Evolutionary conservation across 2,888 invertebrate genomes (phyloP).

Genomic region (Pemphredon lugubris): DNA sequence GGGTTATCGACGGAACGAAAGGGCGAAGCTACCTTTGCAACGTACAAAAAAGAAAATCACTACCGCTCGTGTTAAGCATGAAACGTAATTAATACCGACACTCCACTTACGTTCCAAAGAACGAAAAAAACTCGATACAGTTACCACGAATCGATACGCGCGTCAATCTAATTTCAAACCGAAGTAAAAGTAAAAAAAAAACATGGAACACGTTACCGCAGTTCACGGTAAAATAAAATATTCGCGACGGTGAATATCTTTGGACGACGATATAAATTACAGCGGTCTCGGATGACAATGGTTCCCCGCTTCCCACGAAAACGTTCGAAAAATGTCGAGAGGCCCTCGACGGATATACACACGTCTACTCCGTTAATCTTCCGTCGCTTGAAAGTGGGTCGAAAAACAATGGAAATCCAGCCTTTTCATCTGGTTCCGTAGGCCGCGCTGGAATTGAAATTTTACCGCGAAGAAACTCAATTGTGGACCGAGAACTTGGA

Average conservation of each 20-base stretch:
- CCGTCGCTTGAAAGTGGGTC: constrained; percentile 73
- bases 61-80: not conserved
- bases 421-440: constrained; percentile 46
- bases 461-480: constrained; percentile 56
- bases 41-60: not conserved
- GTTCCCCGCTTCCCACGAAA: constrained; percentile 49
- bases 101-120: constrained; percentile 13
- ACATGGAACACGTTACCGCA: not conserved
- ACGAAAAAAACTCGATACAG: not conserved
- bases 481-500: constrained; percentile 37
- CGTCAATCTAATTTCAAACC: not conserved
- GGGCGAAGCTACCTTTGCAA: constrained; percentile 9
- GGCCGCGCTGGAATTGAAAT: constrained; percentile 47
- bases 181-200: not conserved
- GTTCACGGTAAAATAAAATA: not conserved
- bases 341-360: constrained; percentile 64
- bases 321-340: constrained; percentile 68
- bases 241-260: constrained; percentile 7
- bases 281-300: constrained; percentile 46
- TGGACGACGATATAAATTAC: constrained; percentile 52
- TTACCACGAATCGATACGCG: no score
- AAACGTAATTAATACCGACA: constrained; percentile 38
- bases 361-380: constrained; percentile 73
- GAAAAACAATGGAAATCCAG: constrained; percentile 71
- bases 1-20: constrained; percentile 29